Evolutionary conservation across 2,797 vertebrate species (phyloP), one percentile per base, ranked within the genome.

Genomic region (Esox lucius): DNA sequence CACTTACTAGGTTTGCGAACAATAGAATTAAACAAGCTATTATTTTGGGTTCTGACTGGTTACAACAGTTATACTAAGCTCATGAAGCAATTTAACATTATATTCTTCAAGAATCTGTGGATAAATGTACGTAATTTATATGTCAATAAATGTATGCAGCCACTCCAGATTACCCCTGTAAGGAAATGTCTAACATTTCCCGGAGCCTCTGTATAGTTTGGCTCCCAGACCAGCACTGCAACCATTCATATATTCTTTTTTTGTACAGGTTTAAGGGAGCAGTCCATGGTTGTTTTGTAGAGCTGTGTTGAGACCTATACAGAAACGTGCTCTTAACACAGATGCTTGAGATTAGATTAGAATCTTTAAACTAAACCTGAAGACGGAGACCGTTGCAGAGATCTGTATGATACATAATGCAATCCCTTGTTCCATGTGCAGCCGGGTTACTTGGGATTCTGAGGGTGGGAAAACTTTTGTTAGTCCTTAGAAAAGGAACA

Each of bases 381-480:
- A 85, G 81, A 85, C 80, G 24, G 70, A 74, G 81, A 88, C 85
- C 78, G 86, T 87, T 82, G 87, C 82, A 80, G 75, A 88, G 84
- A 86, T 88, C 85, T 87, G 84, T 74, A 59, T 80, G 80, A 79
- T 87, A 83, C 81, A 85, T 84, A 87, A 87, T 86, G 82, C 84
- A 85, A 82, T 81, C 85, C 81, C 4, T 90, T 92, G 89, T 93
- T 90, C 85, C 87, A 75, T 92, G 92, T 89, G 90, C 91, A 85
- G 91, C 89, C 88, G 92, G 91, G 95, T 92, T 92, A 92, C 91
- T 83, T 90, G 85, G 93, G 90, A 90, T 91, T 91, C 83, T 48
- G 70, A 76, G 89, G 90, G 90, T 94, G 93, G 91, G 94, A 94
- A 92, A 91, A 87, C 90, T 91, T 92, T 94, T 81, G 80, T 95